A percentile compares a stretch with the other conserved stretches of the same genome.
Conservation (phyloP, 2,113 vertebrate species). For the Chaetodon trifascialis region DNA sequence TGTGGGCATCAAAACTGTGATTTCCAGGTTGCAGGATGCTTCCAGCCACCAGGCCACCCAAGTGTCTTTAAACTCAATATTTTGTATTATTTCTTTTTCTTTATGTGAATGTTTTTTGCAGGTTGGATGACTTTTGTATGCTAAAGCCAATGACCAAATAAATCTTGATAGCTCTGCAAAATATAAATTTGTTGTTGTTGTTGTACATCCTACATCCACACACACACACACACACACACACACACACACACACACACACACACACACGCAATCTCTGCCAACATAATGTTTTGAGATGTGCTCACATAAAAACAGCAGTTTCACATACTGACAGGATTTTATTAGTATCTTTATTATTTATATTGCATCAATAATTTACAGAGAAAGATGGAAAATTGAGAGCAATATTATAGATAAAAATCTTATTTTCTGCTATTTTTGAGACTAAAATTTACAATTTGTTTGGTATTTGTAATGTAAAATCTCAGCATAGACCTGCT, state of each 20-base stretch:
- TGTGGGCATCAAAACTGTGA: background rate
- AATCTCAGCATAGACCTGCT: background rate
- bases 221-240: background rate
- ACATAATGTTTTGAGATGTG: background rate
- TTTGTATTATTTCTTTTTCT: background rate
- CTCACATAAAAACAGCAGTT: background rate
- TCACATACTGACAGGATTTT: background rate
- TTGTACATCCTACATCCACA: background rate
- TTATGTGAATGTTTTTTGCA: background rate
- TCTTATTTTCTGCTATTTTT: background rate
- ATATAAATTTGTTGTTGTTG: too few relatives aligned
- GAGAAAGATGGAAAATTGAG: background rate
- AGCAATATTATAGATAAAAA: background rate
- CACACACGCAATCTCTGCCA: background rate
- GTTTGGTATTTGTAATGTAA: background rate
- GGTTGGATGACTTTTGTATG: slow-evolving; percentile 12
- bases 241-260: background rate
- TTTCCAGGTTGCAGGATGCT: background rate
- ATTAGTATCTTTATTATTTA: background rate
- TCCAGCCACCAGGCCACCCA: background rate
- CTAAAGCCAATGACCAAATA: background rate
- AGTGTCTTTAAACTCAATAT: background rate
- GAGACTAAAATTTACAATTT: background rate
- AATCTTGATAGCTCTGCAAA: slow-evolving; percentile 7
- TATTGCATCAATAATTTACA: background rate